Evolutionary conservation across 2,888 invertebrate genomes (phyloP).

Genomic region (Plagodis dolabraria): DNA sequence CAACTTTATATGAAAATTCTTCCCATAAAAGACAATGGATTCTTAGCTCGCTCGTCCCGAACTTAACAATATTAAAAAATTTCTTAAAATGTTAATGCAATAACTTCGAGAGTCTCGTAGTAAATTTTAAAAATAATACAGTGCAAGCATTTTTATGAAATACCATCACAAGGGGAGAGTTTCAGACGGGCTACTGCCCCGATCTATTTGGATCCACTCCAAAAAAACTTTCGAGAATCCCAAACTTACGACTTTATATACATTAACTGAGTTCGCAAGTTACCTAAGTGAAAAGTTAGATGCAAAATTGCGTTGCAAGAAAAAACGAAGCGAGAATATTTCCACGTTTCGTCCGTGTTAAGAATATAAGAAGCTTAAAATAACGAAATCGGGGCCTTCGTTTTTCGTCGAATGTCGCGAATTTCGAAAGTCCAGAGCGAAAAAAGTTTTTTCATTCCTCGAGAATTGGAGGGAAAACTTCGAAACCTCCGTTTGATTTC

Average conservation of each 20-base stretch:
- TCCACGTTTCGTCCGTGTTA: slow-evolving; percentile 58
- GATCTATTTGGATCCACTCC: slow-evolving; percentile 67
- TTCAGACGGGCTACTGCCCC: slow-evolving; percentile 39
- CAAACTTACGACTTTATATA: slow-evolving; percentile 56
- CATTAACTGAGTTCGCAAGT: slow-evolving; percentile 57
- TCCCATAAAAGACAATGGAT: slow-evolving; percentile 16
- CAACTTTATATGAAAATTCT: background rate
- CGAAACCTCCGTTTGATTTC: slow-evolving; percentile 57
- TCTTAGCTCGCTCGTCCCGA: slow-evolving; percentile 19
- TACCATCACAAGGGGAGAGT: slow-evolving; percentile 32
- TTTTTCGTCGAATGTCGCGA: slow-evolving; percentile 44
- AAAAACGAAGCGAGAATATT: slow-evolving; percentile 52
- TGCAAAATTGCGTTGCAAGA: slow-evolving; percentile 63
- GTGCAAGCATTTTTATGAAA: slow-evolving; percentile 42
- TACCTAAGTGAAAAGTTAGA: slow-evolving; percentile 76
- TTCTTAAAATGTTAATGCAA: slow-evolving; percentile 41
- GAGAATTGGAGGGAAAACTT: slow-evolving; percentile 47
- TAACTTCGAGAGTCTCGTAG: slow-evolving; percentile 28
- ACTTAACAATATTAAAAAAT: slow-evolving; percentile 31
- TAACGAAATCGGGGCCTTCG: slow-evolving; percentile 63
- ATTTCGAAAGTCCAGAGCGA: slow-evolving; percentile 46
- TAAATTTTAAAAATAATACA: slow-evolving; percentile 34
- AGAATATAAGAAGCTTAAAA: slow-evolving; percentile 76
- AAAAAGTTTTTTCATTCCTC: slow-evolving; percentile 67
- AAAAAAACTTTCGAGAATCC: slow-evolving; percentile 59